A percentile compares a stretch with the other conserved stretches of the same genome.
Evolutionary conservation across 2,113 vertebrate species (phyloP).

Genomic region (Chloropsis hardwickii): DNA sequence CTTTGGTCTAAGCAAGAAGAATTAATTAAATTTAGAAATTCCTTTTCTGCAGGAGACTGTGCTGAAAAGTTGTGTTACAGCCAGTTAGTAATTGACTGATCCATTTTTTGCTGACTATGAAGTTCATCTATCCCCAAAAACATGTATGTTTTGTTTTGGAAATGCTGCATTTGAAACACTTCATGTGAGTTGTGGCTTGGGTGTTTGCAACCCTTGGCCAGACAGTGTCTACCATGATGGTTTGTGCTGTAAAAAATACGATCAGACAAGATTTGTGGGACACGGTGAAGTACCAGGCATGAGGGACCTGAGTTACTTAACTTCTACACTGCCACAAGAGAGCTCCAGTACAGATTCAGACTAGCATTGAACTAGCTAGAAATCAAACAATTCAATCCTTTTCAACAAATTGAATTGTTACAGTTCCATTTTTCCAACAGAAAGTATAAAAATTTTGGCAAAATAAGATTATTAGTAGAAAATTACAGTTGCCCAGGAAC

Average conservation of each 20-base stretch:
- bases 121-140: not conserved
- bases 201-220: not conserved
- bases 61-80: not conserved
- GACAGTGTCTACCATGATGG: not conserved
- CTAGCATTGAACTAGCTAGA: not conserved
- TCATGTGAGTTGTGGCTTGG: not conserved
- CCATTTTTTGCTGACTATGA: not conserved
- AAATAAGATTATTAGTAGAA: not conserved
- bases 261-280: not conserved
- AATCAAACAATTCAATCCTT: not conserved
- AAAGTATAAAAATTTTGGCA: not conserved
- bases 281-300: not conserved
- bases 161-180: not conserved
- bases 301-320: not conserved
- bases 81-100: not conserved
- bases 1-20: not conserved
- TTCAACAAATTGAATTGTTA: not conserved
- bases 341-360: not conserved
- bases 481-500: not conserved
- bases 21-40: not conserved
- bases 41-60: not conserved
- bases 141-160: slow-evolving; percentile 1
- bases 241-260: not conserved
- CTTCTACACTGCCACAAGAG: not conserved
- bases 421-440: not conserved